A percentile compares a stretch with the other conserved stretches of the same genome.
phyloP scores from a whole-genome alignment of 2,888 invertebrate genomes.

The Andrena haemorrhoa region DNA sequence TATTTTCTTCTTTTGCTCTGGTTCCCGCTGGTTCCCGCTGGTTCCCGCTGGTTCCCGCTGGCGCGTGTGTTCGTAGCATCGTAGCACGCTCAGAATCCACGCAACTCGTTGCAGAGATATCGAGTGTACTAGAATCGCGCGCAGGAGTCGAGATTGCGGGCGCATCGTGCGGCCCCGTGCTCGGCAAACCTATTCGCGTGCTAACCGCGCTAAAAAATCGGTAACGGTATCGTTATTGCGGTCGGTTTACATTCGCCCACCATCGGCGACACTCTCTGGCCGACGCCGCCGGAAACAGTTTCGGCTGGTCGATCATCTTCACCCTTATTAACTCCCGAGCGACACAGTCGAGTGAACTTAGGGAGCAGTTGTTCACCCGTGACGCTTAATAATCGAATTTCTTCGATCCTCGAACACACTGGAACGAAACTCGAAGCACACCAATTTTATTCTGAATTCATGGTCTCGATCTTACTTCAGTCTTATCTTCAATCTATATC shows the following conservation, averaged over 20 bases:
- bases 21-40: conserved; percentile 40
- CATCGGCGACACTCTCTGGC: conserved; percentile 70
- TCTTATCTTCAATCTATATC: too few relatives aligned
- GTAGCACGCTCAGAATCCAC: conserved; percentile 41
- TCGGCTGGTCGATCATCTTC: conserved; percentile 61
- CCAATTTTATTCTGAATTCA: too few relatives aligned
- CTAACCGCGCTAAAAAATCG: conserved; percentile 74
- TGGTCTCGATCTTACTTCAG: too few relatives aligned
- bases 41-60: conserved; percentile 37
- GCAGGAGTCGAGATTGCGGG: conserved; percentile 50
- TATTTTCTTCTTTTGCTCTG: conserved; percentile 46
- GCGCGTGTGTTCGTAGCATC: conserved; percentile 28
- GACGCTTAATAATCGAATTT: neutral
- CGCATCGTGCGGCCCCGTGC: conserved; percentile 50
- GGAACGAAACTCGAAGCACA: neutral
- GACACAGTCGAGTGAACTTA: conserved; percentile 42
- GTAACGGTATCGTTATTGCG: conserved; percentile 80
- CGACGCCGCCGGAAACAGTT: conserved; percentile 65
- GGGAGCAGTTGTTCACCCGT: neutral
- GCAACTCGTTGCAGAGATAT: conserved; percentile 53
- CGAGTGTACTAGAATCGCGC: conserved; percentile 47
- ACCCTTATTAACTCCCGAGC: conserved; percentile 45
- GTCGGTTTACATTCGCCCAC: conserved; percentile 76
- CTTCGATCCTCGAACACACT: too few relatives aligned
- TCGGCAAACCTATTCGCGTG: conserved; percentile 67